Percentiles rank a stretch among this genome's conserved stretches.
Evolutionary conservation across 2,888 invertebrate genomes (phyloP).

Genomic region (Adelognathus sp.): DNA sequence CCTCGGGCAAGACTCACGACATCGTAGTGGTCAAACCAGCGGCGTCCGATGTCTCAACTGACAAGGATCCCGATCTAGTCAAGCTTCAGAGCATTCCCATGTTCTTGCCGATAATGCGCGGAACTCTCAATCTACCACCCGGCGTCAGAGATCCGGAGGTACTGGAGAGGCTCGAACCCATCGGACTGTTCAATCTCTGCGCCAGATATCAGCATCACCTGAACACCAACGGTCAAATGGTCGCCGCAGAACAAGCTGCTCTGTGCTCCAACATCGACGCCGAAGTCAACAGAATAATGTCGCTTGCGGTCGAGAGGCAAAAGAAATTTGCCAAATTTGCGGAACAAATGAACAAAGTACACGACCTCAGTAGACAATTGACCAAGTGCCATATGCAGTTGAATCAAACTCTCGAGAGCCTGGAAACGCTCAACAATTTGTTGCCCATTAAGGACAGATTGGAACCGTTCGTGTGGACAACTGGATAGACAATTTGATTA

Average conservation of each 20-base stretch:
- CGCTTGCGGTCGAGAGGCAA: conserved; percentile 89
- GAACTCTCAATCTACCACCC: conserved; percentile 90
- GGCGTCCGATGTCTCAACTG: conserved; percentile 83
- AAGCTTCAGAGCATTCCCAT: conserved; percentile 92
- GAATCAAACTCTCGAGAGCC: conserved; percentile 92
- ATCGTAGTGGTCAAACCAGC: conserved; percentile 92
- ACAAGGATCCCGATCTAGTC: conserved; percentile 89
- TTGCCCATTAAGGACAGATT: conserved; percentile 91
- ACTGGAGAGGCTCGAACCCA: conserved; percentile 88
- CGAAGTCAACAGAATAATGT: conserved; percentile 87
- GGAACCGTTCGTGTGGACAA: conserved; percentile 95
- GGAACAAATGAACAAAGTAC: conserved; percentile 91
- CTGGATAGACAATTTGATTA: conserved; percentile 81
- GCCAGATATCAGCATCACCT: conserved; percentile 92
- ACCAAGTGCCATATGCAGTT: conserved; percentile 91
- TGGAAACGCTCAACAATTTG: conserved; percentile 92
- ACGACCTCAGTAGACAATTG: conserved; percentile 91
- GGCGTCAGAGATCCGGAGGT: conserved; percentile 94
- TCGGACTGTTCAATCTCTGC: conserved; percentile 89
- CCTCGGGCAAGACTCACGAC: conserved; percentile 83
- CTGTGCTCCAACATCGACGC: conserved; percentile 89
- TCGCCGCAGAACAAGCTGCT: conserved; percentile 90
- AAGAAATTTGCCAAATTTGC: conserved; percentile 92
- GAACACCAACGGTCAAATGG: conserved; percentile 90
- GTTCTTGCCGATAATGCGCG: conserved; percentile 96